Evolutionary conservation across 2,113 vertebrate genomes (phyloP), one percentile per base, ranked within the genome.

Genomic region (Prionailurus viverrinus): DNA sequence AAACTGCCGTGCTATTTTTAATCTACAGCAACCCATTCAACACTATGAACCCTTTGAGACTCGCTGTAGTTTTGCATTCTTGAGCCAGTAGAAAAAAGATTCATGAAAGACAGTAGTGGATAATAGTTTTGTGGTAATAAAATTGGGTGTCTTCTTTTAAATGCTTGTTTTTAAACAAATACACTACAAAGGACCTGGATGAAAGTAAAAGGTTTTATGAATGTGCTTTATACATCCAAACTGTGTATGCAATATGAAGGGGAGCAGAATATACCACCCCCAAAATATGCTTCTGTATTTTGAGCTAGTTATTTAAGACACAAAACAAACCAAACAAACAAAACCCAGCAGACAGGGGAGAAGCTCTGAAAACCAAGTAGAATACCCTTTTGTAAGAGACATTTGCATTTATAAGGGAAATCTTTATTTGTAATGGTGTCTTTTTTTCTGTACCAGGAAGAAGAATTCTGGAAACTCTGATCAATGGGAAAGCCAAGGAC

Each of bases 1-100:
- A 98, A 97, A 94, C 87, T 95, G 91, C 74, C 0, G 7, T 25
- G 93, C 88, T 97, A 91, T 95, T 97, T 96, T 95, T 95, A 97
- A 98, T 96, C 81, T 95, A 63, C 19, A 94, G 33, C 36, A 93
- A 93, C 51, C 79, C 91, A 97, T 97, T 97, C 91, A 94, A 95
- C n/a, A 96, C 55, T 66, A 29, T 9, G 19, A 94, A 96, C 61
- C 51, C 84, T 97, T 92, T 80, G 97, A 96, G 84, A 58, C 65
- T 94, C 84, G 65, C n/a, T 95, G 36, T 31, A 81, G 61, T 91
- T 97, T 90, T 92, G 51, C 69, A 48, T 94, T 95, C 92, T 96
- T 94, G 41, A 96, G 73, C 39, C 69, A 93, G 82, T 1, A 76
- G 58, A 82, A 93, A 66, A 87, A 96, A 88, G 89, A 94, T 71